Base-by-base conservation (phyloP, 2,888 invertebrate species). In the Agrotis puta region DNA sequence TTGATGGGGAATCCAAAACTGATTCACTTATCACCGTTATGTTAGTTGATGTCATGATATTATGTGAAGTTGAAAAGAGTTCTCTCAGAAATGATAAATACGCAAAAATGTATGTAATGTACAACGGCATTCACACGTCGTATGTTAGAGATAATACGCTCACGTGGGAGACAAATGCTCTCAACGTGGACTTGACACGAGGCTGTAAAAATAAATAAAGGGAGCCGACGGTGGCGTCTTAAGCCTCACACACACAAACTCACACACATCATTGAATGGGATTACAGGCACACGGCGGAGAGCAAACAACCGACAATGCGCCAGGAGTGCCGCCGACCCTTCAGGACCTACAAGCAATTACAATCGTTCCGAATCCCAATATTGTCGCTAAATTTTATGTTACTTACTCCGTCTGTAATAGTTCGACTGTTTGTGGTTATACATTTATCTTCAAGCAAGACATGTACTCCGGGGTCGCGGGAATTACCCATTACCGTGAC, bases 141-240 rank as follows among this genome's bases (percentile, higher is more conserved):
- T 88, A 88, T 85, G 88, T 88, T 88, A 88, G 83, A 90, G 91
- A 92, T 92, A 92, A 91, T 90, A 88, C 91, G 88, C 82, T 86
- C 85, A 87, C 88, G 83, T 87, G 82, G 83, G 85, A 92, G 92
- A 93, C 89, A 93, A 93, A 93, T 92, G 92, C 87, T 88, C 86
- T 76, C 80, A 83, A 91, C 90, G 89, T 93, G 92, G 90, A 89
- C 90, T 90, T 92, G 92, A 93, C 92, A 89, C 78, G 87, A 85
- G 90, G 89, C 84, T 91, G 91, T 92, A 91, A 92, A 92, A 92
- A 92, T 92, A 92, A 92, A 92, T 92, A 92, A 91, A 92, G 89
- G 88, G 88, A 86, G 87, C 85, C 83, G 76, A 81, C 72, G 81
- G 82, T 74, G 78, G 64, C 82, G 74, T 85, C 88, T 88, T 88